Base-by-base conservation (phyloP, 2,888 invertebrate species). In the Eilema caniola region DNA sequence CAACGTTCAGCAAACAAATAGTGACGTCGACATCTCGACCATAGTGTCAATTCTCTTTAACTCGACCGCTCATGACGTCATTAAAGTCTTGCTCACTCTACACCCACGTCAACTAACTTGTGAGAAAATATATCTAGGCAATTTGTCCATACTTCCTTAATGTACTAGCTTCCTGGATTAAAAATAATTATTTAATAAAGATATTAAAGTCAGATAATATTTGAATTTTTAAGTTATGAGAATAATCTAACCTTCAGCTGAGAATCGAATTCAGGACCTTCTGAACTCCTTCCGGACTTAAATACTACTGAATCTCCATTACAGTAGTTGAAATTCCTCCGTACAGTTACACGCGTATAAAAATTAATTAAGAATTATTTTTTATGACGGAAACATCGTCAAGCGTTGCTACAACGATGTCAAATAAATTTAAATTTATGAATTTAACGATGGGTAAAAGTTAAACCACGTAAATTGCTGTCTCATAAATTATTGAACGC, bases 41-140 rank as follows among this genome's bases (percentile, higher is more conserved):
- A 33, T 20, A 66, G 65, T 56, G 61, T 70, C n/a, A 70, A 41
- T 37, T 66, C 62, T 66, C 41, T 60, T 60, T 59, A 67, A 67
- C 25, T 60, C 24, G 24, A 25, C n/a, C 60, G n/a, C 12, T 60
- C 8, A 28, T 67, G 28, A 67, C 53, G 53, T 62, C 62, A 67
- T n/a, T 3, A 47, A 10, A 53, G 62, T 61, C 61, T 62, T 31
- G 47, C 3, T 59, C 33, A 60, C 14, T 23, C 16, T 28, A 65
- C 64, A 57, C 66, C 53, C 57, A 66, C 57, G 57, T 33, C 31
- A 57, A 66, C 41, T 41, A 41, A 62, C 25, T 37, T 57, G 16
- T 57, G 33, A 66, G 64, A 64, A 64, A 56, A 56, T 16, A 57
- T 37, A 37, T 61, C 66, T 24, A 57, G 57, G 66, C 20, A 57